Percentiles rank a stretch among this genome's conserved stretches.
phyloP scores from a whole-genome alignment of 2,113 vertebrate genomes.

The Trogon melanurus region DNA sequence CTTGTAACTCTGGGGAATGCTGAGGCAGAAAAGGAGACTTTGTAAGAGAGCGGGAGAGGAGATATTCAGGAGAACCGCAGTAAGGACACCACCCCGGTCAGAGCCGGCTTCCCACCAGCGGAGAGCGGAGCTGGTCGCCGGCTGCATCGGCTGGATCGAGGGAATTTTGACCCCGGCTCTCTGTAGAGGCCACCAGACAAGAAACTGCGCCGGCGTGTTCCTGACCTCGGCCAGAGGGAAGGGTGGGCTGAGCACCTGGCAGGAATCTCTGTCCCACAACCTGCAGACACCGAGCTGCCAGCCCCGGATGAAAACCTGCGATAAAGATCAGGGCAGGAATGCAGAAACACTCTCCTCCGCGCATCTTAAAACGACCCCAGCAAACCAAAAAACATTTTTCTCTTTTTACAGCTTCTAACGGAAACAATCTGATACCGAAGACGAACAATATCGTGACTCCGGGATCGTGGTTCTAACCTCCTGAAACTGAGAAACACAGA shows the following conservation, averaged over 20 bases:
- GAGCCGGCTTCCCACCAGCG: not conserved
- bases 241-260: not conserved
- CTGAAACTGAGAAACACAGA: not conserved
- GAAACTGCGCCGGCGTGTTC: not conserved
- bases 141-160: not conserved
- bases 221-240: not conserved
- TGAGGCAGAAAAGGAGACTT: not conserved
- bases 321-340: not conserved
- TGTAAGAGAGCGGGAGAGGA: not conserved
- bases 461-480: not conserved
- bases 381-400: not conserved
- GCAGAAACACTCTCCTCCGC: not conserved
- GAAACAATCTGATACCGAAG: not conserved
- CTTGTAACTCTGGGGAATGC: fast-evolving
- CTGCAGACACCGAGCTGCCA: not conserved
- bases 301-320: not conserved
- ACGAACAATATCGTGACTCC: not conserved
- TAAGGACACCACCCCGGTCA: fast-evolving
- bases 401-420: not conserved
- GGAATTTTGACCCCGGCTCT: not conserved
- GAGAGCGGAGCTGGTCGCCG: not conserved
- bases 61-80: not conserved
- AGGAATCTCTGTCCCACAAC: not conserved
- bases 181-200: not conserved
- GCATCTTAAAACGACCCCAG: not conserved